Base-by-base conservation (phyloP, 2,797 vertebrate genomes). In the Remorina albescens region DNA sequence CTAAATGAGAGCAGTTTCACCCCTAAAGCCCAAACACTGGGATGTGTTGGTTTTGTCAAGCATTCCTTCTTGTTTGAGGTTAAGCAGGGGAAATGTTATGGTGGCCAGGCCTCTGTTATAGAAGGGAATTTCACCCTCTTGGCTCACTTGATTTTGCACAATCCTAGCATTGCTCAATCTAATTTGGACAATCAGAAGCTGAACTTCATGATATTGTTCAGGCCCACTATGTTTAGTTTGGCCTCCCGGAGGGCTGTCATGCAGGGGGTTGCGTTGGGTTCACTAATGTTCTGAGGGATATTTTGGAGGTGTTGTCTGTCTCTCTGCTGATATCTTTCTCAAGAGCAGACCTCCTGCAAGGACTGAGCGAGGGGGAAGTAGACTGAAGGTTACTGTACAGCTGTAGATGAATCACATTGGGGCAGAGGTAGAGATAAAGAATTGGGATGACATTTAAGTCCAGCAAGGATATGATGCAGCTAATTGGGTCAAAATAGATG, bases 121-220 rank as follows among this genome's bases (percentile, higher is more conserved):
- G 83, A 91, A 84, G 16, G 84, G 86, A 89, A 91, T 91, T 85
- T 89, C 74, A 74, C 72, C 80, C 82, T 85, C 67, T 88, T 90
- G 82, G 65, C 82, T 63, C 68, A 54, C 67, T 72, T 82, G 4
- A 57, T 72, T 86, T 88, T 91, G 80, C 90, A 88, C 89, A 92
- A 92, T 64, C 59, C 55, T 50, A 60, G 32, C 3, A 0, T 92
- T 93, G 79, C 88, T 80, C 87, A 93, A 92, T 88, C 65, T 56
- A 76, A 87, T 86, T 87, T 87, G 84, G 76, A 88, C 74, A 86
- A 89, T 90, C 81, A 85, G 77, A 67, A 84, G 76, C 71, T 86
- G 78, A 83, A 78, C 73, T 87, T 80, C 34, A 37, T 81, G 79
- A 86, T 76, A 79, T 79, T 87, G 71, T 82, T 85, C 88, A 80